Base-by-base conservation (phyloP, 2,888 invertebrate genomes). In the Linnaemya tessellans region DNA sequence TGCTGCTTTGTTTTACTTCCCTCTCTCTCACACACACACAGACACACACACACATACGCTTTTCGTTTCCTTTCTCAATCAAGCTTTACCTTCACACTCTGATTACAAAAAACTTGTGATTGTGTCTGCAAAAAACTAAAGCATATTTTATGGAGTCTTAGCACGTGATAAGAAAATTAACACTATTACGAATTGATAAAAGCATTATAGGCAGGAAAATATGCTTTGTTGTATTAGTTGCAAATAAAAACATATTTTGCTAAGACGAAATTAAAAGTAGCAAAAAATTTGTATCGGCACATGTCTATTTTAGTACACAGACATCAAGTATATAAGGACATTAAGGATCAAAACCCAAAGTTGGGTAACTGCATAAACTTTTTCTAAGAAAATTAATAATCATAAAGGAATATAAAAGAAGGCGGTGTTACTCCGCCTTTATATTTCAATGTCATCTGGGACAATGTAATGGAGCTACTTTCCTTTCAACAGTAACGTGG, bases 151-250 rank as follows among this genome's bases (percentile, higher is more conserved):
- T 85, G 58, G 82, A 60, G 74, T 75, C 79, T 75, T 75, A 65
- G 64, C 85, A 85, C 85, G 85, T 85, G 85, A 85, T 82, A 85
- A 85, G 82, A 81, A 85, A 85, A 85, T 85, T 85, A 85, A 85
- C 79, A 79, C 85, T 79, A 64, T 65, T 79, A 51, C 38, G 20
- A 58, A 71, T 81, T 68, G 81, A 84, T 80, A 84, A 60, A 38
- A 62, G 9, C 22, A 43, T 54, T 54, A 75, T 18, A 30, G 38
- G 49, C 41, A 41, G 64, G n/a, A 15, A 67, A 49, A 54, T 3
- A 4, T 15, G 54, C 54, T 54, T n/a, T 22, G 22, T 54, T 56
- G 20, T 65, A 62, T 43, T 64, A 67, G 43, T 22, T 38, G 35
- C 46, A 46, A n/a, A 77, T 22, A 58, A 46, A 58, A 56, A 35